Conservation (phyloP, 2,113 vertebrate species). For the Leucosticte australis region DNA sequence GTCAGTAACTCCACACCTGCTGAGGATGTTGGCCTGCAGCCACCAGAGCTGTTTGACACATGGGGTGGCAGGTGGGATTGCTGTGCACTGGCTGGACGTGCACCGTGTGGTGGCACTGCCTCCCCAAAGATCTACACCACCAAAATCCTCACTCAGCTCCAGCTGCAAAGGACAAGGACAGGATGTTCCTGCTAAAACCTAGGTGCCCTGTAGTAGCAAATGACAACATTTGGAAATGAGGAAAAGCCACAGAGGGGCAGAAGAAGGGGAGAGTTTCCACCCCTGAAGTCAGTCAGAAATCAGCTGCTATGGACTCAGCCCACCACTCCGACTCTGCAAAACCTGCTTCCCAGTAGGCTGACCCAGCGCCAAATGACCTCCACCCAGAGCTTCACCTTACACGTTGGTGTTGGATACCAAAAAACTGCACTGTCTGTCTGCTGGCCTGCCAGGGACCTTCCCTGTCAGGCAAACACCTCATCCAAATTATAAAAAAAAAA, state of each 20-base stretch:
- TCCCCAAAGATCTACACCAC: not conserved
- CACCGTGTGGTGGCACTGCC: not conserved
- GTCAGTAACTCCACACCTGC: not conserved
- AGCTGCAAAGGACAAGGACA: rapidly evolving
- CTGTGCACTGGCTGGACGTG: not conserved
- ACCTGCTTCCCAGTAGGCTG: not conserved
- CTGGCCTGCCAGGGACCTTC: not conserved
- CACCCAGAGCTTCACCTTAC: not conserved
- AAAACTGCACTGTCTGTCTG: not conserved
- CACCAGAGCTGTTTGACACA: rapidly evolving
- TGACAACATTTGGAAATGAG: not conserved
- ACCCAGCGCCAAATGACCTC: not conserved
- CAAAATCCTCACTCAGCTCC: not conserved
- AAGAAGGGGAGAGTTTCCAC: not conserved
- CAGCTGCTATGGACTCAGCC: not conserved
- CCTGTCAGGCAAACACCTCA: rapidly evolving
- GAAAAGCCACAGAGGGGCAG: not conserved
- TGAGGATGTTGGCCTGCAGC: not conserved
- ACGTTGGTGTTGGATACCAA: not conserved
- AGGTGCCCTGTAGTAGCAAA: not conserved
- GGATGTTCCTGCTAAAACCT: not conserved
- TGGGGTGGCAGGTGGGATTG: not conserved
- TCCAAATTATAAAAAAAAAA: not conserved
- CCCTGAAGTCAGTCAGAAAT: not conserved
- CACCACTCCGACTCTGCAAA: not conserved